phyloP scores from a whole-genome alignment of 2,888 invertebrate species.

The Cyclophora punctaria region DNA sequence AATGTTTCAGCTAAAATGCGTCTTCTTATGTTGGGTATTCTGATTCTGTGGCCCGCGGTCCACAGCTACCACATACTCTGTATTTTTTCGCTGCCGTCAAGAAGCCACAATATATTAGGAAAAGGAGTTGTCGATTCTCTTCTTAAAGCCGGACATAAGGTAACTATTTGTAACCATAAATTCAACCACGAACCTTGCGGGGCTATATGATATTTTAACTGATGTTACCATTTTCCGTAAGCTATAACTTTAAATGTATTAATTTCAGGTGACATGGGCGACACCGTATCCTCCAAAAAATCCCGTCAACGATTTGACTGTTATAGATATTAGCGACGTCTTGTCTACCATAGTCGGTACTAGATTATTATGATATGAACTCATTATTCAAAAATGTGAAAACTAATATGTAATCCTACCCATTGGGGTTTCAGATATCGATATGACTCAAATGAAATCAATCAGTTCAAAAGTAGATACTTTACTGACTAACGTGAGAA shows the following conservation, averaged over 20 bases:
- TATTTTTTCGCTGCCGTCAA: conserved; percentile 34
- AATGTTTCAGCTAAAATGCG: background rate
- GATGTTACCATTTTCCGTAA: too few species aligned
- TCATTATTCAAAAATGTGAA: background rate
- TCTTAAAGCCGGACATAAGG: conserved; percentile 44
- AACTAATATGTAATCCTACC: background rate
- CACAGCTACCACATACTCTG: conserved; percentile 37
- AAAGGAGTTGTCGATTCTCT: conserved; percentile 40
- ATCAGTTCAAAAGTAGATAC: too few species aligned
- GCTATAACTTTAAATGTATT: too few species aligned
- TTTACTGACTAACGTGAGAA: background rate
- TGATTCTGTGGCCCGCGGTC: conserved; percentile 15
- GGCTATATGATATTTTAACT: too few species aligned
- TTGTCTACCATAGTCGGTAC: too few species aligned
- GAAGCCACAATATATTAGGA: conserved; percentile 41
- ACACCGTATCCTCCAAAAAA: background rate
- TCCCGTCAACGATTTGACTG: background rate
- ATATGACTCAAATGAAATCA: background rate
- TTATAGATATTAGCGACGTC: background rate
- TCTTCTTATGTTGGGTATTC: conserved; percentile 3
- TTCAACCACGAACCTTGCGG: too few species aligned
- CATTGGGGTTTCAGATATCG: background rate
- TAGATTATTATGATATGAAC: background rate
- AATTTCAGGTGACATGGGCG: background rate
- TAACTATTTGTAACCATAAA: conserved; percentile 11